Evolutionary conservation across 1,140 invertebrate species (phyloP), one percentile per base, ranked within the genome.

Genomic region (Maconellicoccus hirsutus): DNA sequence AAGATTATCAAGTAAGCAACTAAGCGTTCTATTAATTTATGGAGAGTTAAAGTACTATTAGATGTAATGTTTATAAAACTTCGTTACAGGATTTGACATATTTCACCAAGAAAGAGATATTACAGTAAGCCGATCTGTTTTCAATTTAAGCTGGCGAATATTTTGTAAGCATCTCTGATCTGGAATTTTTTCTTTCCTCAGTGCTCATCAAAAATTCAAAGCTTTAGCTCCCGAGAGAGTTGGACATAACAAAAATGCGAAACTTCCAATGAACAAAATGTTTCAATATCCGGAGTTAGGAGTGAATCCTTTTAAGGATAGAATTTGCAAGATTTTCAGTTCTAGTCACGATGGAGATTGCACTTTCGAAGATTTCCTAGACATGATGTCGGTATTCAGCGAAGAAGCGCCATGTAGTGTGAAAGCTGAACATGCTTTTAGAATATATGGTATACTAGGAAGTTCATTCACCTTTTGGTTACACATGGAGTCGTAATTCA

Each of bases 321-420:
- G 93, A 70, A 95, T 98, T 75, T 95, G 93, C 77, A 86, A 91
- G 80, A 90, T 96, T 1, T 97, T 97, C 77, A 94, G 92, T 76
- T 93, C 93, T n/a, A 92, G 89, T 79, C 88, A 91, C 73, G 87
- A 91, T 80, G 92, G 92, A 6, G 89, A 94, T 78, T 92, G 94
- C 79, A 93, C 90, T 0, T 98, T 98, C 82, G 93, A 97, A 81
- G 94, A 97, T 79, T 98, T 96, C 78, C 81, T 98, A 1, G 93
- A 97, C 76, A 96, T 97, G 94, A 94, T 96, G 88, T 96, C 93
- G 3, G 93, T 96, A 1, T 94, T 97, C 76, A 93, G 91, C 80
- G 90, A 94, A 74, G 85, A 85, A 75, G 91, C 94, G 16, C 93
- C 94, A 0, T 88, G 92, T 76, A 86, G 90, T 74, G 88, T 97